Conservation (phyloP, 1,140 invertebrate genomes). For the Coptotermes formosanus region DNA sequence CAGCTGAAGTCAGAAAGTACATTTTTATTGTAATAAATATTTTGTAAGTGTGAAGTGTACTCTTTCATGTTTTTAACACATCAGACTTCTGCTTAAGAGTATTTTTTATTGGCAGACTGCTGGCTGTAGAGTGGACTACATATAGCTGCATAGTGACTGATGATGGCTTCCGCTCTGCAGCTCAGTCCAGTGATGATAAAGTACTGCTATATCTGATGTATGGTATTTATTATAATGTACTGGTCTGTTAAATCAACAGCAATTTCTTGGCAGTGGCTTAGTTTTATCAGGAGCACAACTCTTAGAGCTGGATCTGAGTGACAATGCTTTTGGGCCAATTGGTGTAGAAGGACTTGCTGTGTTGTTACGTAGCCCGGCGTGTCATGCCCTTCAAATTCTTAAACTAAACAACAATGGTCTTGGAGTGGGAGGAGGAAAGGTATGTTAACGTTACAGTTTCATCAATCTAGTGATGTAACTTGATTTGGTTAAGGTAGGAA, state of each 20-base stretch:
- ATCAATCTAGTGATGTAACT: not conserved
- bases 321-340: conserved; percentile 97
- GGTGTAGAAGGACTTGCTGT: conserved; percentile 87
- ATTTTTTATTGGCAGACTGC: no score
- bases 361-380: conserved; percentile 78
- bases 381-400: conserved; percentile 79
- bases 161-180: no score
- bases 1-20: no score
- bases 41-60: no score
- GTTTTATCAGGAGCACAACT: conserved; percentile 75
- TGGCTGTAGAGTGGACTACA: no score
- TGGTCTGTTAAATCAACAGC: conserved; percentile 49
- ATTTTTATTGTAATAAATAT: no score
- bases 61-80: no score
- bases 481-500: not conserved
- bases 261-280: conserved; percentile 77
- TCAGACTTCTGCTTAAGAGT: no score
- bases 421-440: conserved; percentile 84
- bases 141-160: no score
- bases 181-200: no score
- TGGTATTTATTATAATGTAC: not conserved
- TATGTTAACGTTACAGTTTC: conserved; percentile 38
- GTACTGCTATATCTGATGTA: not conserved
- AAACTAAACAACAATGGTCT: conserved; percentile 94
- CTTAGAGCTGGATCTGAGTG: conserved; percentile 88